Percentiles rank a stretch among this genome's conserved stretches.
These are phyloP conservation scores for Tenualosa ilisha DNA, from an alignment of 2,797 vertebrate species.

Conservation along the genomic window DNA sequence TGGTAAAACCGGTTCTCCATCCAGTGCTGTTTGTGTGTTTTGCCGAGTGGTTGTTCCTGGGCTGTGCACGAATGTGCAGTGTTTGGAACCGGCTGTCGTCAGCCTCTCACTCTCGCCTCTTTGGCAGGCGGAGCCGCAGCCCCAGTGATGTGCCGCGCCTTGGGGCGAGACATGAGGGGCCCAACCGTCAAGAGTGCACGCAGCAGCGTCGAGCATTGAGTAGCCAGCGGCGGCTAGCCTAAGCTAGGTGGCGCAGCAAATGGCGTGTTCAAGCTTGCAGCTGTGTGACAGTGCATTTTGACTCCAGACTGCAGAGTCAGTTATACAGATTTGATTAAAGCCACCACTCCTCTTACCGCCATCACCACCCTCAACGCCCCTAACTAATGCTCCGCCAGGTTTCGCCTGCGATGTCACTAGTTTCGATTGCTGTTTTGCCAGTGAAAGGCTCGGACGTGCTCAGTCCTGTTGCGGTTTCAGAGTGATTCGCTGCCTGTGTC, in stretches of 20 bases:
- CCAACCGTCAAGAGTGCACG: not conserved
- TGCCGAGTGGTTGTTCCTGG: not conserved
- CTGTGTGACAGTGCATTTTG: conserved; percentile 72
- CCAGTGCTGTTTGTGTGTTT: not conserved
- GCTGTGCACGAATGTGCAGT: not conserved
- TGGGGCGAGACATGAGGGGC: not conserved
- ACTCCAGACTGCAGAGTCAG: conserved; percentile 63
- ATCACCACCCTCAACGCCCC: conserved; percentile 30
- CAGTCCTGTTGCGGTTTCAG: conserved; percentile 71
- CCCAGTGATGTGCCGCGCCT: not conserved
- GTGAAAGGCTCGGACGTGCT: conserved; percentile 65
- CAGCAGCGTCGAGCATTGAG: not conserved
- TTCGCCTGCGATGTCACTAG: conserved; percentile 74
- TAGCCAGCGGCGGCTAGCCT: not conserved
- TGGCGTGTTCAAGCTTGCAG: conserved; percentile 66
- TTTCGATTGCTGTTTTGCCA: conserved; percentile 78
- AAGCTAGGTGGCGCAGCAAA: not conserved
- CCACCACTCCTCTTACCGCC: conserved; percentile 19
- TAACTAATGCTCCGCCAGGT: conserved; percentile 72
- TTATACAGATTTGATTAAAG: conserved; percentile 62
- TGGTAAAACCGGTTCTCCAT: not conserved
- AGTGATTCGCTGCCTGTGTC: conserved; percentile 2
- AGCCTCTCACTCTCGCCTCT: not conserved
- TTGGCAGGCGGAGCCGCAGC: not conserved
- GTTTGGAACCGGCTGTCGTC: not conserved